Conservation (phyloP, 2,113 vertebrate species). For the Origma solitaria region DNA sequence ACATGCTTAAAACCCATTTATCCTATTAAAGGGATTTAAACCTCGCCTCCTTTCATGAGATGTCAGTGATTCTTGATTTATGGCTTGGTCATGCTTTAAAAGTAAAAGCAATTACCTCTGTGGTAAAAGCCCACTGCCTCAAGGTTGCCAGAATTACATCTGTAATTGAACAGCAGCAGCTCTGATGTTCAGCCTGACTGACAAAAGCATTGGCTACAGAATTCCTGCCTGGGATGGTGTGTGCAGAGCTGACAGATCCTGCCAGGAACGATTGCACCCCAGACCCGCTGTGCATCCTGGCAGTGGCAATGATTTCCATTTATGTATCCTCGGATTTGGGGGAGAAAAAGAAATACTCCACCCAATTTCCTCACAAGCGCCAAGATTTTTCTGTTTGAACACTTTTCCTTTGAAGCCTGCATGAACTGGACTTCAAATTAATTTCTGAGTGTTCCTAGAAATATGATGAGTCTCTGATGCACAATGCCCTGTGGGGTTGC, state of each 20-base stretch:
- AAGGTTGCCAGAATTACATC: neutral
- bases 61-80: neutral
- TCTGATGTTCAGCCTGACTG: neutral
- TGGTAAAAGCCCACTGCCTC: neutral
- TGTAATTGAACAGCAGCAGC: neutral
- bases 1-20: constrained; percentile 37
- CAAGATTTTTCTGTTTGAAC: neutral
- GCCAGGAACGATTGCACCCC: neutral
- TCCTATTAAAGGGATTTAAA: constrained; percentile 24
- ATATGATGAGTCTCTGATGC: neutral
- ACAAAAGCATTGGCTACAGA: neutral
- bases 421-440: neutral
- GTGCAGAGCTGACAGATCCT: neutral
- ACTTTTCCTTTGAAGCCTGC: neutral
- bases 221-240: neutral
- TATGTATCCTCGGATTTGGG: neutral
- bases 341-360: neutral
- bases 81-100: neutral
- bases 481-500: neutral
- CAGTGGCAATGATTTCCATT: neutral
- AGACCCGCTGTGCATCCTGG: neutral
- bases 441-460: neutral
- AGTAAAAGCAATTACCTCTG: neutral
- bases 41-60: neutral
- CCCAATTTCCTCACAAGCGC: neutral